A percentile compares a stretch with the other conserved stretches of the same genome.
Conservation (phyloP, 2,113 vertebrate species). For the Formicarius rufipectus region DNA sequence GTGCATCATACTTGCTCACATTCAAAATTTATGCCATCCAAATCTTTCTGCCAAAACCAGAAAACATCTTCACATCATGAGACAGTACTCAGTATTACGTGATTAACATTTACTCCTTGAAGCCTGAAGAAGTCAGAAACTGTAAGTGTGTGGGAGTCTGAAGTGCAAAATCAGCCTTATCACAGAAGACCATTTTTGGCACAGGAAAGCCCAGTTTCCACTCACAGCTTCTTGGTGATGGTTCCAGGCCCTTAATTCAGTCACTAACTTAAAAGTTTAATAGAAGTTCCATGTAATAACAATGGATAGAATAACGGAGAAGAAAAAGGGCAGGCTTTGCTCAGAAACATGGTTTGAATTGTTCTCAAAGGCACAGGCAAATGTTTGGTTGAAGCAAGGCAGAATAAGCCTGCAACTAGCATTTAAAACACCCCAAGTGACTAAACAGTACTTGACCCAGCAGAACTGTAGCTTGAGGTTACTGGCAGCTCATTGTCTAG, state of each 20-base stretch:
- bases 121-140: not conserved
- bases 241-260: not conserved
- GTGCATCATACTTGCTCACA: not conserved
- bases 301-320: not conserved
- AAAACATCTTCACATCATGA: not conserved
- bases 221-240: not conserved
- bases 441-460: not conserved
- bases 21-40: not conserved
- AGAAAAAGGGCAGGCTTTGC: not conserved
- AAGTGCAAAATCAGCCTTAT: rapidly evolving
- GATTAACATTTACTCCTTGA: not conserved
- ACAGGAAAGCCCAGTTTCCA: not conserved
- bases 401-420: not conserved
- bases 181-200: rapidly evolving
- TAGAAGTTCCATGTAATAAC: not conserved
- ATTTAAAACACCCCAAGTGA: not conserved
- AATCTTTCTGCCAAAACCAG: not conserved
- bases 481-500: not conserved
- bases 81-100: not conserved
- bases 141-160: not conserved
- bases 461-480: not conserved
- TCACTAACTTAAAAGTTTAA: not conserved
- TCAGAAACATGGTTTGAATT: not conserved
- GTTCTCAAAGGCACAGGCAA: not conserved
- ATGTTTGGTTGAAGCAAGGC: not conserved